Conservation (phyloP, 2,797 vertebrate species). For the Myotis vivesi region DNA sequence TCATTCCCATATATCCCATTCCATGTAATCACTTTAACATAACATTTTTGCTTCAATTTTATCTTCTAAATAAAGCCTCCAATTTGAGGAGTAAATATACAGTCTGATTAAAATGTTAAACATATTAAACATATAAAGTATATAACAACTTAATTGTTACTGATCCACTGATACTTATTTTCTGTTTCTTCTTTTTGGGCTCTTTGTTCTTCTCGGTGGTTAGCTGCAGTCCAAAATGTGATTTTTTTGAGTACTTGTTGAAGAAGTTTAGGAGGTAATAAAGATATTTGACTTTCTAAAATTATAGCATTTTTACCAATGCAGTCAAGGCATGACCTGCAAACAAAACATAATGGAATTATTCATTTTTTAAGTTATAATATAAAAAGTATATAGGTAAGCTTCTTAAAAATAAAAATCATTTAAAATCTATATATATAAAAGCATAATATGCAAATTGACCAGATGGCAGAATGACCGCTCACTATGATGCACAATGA, state of each 20-base stretch:
- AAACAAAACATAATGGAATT: background rate
- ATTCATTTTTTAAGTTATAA: background rate
- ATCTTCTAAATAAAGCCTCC: slow-evolving; percentile 64
- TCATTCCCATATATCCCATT: slow-evolving; percentile 17
- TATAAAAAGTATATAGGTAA: background rate
- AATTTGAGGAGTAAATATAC: slow-evolving; percentile 37
- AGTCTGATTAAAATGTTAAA: slow-evolving; percentile 22
- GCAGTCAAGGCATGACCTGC: slow-evolving; percentile 92
- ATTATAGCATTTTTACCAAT: slow-evolving; percentile 89
- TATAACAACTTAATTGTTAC: slow-evolving; percentile 41
- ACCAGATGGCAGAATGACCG: too few relatives aligned
- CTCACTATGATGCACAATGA: too few relatives aligned
- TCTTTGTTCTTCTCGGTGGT: slow-evolving; percentile 83
- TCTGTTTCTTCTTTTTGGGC: slow-evolving; percentile 76
- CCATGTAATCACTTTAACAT: slow-evolving; percentile 46
- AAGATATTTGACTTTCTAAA: slow-evolving; percentile 87
- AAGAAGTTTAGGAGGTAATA: slow-evolving; percentile 89
- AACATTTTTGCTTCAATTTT: slow-evolving; percentile 63
- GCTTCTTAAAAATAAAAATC: slow-evolving; percentile 32
- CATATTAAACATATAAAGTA: background rate
- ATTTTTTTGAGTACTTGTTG: slow-evolving; percentile 89
- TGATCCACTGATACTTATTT: slow-evolving; percentile 60
- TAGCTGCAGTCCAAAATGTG: slow-evolving; percentile 90
- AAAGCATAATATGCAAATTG: too few relatives aligned
- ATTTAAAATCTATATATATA: background rate